A percentile compares a stretch with the other conserved stretches of the same genome.
Evolutionary conservation across 2,113 vertebrate genomes (phyloP).

Genomic region (Australoheros scitulus): DNA sequence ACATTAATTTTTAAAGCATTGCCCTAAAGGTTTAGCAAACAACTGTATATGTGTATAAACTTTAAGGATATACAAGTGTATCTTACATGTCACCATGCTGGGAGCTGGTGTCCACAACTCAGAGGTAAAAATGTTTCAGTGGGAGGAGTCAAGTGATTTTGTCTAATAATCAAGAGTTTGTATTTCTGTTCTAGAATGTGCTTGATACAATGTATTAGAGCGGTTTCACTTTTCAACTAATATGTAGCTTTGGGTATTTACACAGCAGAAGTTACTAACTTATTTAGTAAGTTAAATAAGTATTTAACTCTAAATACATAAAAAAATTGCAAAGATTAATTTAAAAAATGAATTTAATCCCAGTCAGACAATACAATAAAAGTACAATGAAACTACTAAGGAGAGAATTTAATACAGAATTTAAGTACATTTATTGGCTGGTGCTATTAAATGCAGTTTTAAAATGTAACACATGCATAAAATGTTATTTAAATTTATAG

Average conservation of each 20-base stretch:
- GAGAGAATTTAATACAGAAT: not conserved
- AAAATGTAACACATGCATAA: not conserved
- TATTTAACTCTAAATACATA: too few species aligned
- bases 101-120: slow-evolving; percentile 15
- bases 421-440: not conserved
- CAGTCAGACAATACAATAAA: not conserved
- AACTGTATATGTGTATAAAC: too few species aligned
- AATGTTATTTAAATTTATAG: not conserved
- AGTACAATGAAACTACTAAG: not conserved
- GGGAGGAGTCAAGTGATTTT: not conserved
- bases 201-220: too few species aligned
- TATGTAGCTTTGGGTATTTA: too few species aligned
- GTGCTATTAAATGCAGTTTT: not conserved
- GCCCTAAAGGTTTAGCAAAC: too few species aligned
- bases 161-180: not conserved
- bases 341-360: not conserved
- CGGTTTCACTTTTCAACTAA: too few species aligned
- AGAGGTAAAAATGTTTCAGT: slow-evolving; percentile 17
- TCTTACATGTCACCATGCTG: not conserved
- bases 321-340: too few species aligned
- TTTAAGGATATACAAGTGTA: too few species aligned
- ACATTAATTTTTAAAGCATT: too few species aligned
- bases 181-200: not conserved
- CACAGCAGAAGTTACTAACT: too few species aligned
- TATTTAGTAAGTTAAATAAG: too few species aligned